These are phyloP conservation scores for Drosophila subobscura DNA, from an alignment of 1,140 invertebrate species.

Conservation along the genomic window DNA sequence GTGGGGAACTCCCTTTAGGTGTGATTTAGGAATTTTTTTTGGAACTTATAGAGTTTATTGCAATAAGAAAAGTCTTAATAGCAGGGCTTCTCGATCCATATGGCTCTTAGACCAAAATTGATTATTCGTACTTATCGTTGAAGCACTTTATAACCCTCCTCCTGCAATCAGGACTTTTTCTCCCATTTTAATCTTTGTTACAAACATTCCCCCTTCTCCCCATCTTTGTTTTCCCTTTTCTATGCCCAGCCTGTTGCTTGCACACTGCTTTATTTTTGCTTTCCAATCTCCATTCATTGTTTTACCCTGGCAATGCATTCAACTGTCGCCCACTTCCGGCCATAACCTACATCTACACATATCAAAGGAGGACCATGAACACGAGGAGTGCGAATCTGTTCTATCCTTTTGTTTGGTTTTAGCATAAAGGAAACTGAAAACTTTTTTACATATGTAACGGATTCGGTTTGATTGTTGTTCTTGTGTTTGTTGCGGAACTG, in stretches of 20 bases:
- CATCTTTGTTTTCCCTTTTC: neutral
- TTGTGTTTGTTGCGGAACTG: slow-evolving; percentile 13
- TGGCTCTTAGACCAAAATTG: no score
- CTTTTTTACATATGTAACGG: slow-evolving; percentile 75
- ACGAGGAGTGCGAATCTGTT: neutral
- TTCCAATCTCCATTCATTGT: slow-evolving; percentile 42
- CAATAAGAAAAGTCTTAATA: no score
- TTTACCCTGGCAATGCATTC: slow-evolving; percentile 49
- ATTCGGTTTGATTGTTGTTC: slow-evolving; percentile 45
- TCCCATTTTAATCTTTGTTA: no score
- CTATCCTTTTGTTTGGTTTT: slow-evolving; percentile 58
- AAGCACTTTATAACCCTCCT: no score
- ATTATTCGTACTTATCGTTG: no score
- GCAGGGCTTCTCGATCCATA: no score
- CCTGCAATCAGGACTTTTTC: no score
- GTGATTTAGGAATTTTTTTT: no score
- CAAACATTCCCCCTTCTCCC: neutral
- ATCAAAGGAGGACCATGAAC: neutral
- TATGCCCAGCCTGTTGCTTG: slow-evolving; percentile 18
- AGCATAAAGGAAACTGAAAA: slow-evolving; percentile 53
- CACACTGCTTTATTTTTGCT: slow-evolving; percentile 34
- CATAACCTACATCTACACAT: slow-evolving; percentile 27
- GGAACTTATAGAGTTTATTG: no score
- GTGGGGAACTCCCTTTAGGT: no score
- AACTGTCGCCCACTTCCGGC: slow-evolving; percentile 59